A percentile compares a stretch with the other conserved stretches of the same genome.
Evolutionary conservation across 92 coral and sea anemone species (phyloP).

Genomic region (Zoanthus gigantus): DNA sequence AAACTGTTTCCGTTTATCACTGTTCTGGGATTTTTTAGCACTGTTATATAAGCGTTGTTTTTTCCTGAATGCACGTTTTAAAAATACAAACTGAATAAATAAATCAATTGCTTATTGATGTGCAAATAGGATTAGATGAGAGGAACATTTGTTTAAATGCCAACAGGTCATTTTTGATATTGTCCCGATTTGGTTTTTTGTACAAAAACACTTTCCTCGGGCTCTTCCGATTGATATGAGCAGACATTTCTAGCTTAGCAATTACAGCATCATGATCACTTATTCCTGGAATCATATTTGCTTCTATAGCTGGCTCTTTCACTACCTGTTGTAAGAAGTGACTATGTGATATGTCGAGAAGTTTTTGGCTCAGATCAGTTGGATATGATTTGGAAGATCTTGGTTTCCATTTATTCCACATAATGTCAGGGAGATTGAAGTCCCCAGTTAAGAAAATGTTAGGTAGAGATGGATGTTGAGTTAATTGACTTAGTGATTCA

Average conservation of each 20-base stretch:
- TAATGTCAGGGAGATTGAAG: slow-evolving; percentile 31
- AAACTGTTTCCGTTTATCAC: slow-evolving; percentile 27
- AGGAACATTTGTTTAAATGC: slow-evolving; percentile 12
- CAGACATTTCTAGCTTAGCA: neutral
- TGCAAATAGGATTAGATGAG: neutral
- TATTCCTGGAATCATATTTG: neutral
- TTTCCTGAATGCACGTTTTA: slow-evolving; percentile 10
- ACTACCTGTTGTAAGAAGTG: neutral
- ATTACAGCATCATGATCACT: slow-evolving; percentile 8
- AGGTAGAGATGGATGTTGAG: neutral
- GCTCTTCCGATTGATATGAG: neutral
- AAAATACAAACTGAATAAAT: no score
- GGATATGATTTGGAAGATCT: slow-evolving; percentile 9
- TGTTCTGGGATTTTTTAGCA: slow-evolving; percentile 13
- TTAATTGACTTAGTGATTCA: slow-evolving; percentile 6
- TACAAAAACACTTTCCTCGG: neutral
- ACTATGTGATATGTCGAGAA: neutral
- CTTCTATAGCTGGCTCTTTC: neutral
- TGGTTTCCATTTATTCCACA: slow-evolving; percentile 2
- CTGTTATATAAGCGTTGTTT: slow-evolving; percentile 24
- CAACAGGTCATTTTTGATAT: neutral
- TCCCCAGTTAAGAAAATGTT: slow-evolving; percentile 2
- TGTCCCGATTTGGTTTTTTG: neutral
- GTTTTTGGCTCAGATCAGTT: slow-evolving; percentile 7
- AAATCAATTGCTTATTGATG: neutral